phyloP scores from a whole-genome alignment of 2,797 vertebrate genomes.

The Enteromius thamalakanensis region DNA sequence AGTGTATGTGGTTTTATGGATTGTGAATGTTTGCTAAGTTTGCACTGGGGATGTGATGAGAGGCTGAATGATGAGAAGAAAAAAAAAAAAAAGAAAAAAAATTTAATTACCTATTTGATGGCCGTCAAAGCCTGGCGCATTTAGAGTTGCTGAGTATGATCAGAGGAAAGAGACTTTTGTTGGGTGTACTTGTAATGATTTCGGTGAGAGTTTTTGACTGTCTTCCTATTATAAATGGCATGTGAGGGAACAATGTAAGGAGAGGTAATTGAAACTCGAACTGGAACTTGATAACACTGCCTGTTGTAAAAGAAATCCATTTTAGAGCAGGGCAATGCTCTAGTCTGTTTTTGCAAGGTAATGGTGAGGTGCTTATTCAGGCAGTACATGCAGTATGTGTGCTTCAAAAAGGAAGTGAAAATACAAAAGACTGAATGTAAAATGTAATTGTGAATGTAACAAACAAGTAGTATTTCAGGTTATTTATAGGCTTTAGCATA shows the following conservation, averaged over 20 bases:
- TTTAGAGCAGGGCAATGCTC: background rate
- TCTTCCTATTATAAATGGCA: background rate
- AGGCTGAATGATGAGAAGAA: background rate
- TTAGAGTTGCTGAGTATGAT: background rate
- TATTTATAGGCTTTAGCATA: conserved; percentile 4
- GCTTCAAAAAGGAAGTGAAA: background rate
- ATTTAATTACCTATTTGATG: background rate
- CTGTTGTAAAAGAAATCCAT: conserved; percentile 19
- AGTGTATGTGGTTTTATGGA: background rate
- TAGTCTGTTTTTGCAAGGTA: conserved; percentile 1
- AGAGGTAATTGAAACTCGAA: background rate
- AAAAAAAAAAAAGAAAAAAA: background rate
- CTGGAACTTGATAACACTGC: conserved; percentile 19
- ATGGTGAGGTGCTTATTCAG: background rate
- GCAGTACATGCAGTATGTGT: background rate
- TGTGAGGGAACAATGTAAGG: background rate
- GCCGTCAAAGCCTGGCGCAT: background rate
- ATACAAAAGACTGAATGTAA: conserved; percentile 15
- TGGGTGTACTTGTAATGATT: background rate
- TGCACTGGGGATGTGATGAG: conserved; percentile 22
- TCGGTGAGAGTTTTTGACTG: background rate
- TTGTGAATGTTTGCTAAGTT: background rate
- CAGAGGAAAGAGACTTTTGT: background rate
- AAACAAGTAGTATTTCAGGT: conserved; percentile 29
- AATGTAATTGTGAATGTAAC: conserved; percentile 17